Conservation (phyloP, 1,140 invertebrate genomes). For the Cryptotermes secundus region DNA sequence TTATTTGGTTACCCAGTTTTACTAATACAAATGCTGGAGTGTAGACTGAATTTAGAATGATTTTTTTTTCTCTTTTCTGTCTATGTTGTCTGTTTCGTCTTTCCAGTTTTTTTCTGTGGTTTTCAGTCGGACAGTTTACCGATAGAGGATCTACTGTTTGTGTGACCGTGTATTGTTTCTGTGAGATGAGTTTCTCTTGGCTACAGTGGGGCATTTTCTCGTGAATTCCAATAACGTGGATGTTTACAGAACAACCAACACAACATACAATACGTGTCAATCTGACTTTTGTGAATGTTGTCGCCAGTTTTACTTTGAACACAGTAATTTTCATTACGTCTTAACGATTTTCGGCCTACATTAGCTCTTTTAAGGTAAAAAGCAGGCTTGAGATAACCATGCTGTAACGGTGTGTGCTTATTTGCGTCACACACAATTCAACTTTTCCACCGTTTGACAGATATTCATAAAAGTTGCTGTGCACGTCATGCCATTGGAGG, state of each 20-base stretch:
- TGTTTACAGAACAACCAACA: background rate
- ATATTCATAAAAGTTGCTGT: no score
- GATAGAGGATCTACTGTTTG: background rate
- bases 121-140: background rate
- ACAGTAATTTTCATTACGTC: no score
- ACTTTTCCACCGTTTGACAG: no score
- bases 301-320: background rate
- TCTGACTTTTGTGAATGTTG: background rate
- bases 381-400: no score
- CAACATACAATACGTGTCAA: background rate
- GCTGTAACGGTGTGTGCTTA: no score
- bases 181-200: background rate
- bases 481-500: no score
- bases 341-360: no score
- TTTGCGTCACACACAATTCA: no score
- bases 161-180: background rate
- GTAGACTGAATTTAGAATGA: background rate
- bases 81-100: background rate
- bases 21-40: background rate
- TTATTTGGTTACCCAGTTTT: background rate
- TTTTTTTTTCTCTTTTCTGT: background rate
- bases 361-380: no score
- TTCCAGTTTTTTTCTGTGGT: background rate
- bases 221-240: background rate
- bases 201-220: background rate